Percentiles rank a stretch among this genome's conserved stretches.
Conservation (phyloP, 2,113 vertebrate genomes). For the Cricetomys ansorgei region DNA sequence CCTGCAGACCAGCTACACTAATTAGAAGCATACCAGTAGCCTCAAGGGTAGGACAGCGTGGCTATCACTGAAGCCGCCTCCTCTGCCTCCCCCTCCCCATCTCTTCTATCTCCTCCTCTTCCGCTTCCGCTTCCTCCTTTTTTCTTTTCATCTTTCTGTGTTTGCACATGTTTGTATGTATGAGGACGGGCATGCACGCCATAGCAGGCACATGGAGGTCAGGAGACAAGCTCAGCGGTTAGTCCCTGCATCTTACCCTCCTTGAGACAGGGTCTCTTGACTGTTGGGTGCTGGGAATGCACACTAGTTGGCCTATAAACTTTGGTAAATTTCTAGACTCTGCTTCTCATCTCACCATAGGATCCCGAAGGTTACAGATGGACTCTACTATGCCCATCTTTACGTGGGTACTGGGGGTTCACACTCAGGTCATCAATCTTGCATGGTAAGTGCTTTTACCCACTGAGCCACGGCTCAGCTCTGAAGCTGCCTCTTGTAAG, state of each 20-base stretch:
- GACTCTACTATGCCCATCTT: background rate
- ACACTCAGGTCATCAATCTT: too few relatives aligned
- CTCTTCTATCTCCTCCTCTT: background rate
- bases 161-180: background rate
- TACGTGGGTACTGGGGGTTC: background rate
- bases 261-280: background rate
- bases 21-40: background rate
- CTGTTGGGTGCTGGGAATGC: background rate
- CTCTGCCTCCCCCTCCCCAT: background rate
- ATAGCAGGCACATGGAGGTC: background rate
- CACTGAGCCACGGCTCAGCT: too few relatives aligned
- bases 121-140: too few relatives aligned
- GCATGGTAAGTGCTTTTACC: background rate
- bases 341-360: background rate
- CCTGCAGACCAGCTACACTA: background rate
- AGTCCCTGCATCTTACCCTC: background rate
- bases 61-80: too few relatives aligned
- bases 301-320: background rate
- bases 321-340: background rate
- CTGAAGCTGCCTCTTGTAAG: background rate
- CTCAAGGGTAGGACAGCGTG: too few relatives aligned
- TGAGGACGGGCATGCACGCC: background rate
- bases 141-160: background rate
- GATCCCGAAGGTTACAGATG: background rate
- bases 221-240: background rate